Conservation (phyloP, 2,113 vertebrate species). For the Lamprotornis superbus region DNA sequence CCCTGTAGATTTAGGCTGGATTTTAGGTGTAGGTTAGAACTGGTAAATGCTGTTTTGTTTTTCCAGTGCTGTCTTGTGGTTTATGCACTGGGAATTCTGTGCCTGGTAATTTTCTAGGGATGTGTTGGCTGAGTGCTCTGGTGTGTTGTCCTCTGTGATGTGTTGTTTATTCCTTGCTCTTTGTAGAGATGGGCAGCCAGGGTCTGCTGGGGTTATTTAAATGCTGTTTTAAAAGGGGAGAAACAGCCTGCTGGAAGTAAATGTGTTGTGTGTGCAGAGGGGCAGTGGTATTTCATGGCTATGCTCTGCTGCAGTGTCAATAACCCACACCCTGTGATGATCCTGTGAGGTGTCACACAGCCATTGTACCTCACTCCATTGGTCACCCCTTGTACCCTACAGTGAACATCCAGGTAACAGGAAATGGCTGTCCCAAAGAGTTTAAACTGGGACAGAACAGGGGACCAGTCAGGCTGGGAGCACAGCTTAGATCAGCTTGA, state of each 20-base stretch:
- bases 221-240: not conserved
- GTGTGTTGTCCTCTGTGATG: not conserved
- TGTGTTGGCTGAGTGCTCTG: not conserved
- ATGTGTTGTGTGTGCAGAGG: not conserved
- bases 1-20: not conserved
- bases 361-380: not conserved
- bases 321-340: not conserved
- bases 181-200: not conserved
- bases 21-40: not conserved
- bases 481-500: not conserved
- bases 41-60: not conserved
- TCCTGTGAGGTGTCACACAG: not conserved
- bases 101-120: not conserved
- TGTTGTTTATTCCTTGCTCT: not conserved
- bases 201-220: not conserved
- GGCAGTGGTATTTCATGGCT: not conserved
- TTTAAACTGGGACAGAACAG: not conserved
- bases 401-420: rapidly evolving
- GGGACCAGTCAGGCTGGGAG: not conserved
- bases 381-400: not conserved
- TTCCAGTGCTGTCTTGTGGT: not conserved
- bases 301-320: not conserved
- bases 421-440: not conserved
- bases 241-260: not conserved
- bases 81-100: not conserved